Percentiles rank a stretch among this genome's conserved stretches.
Evolutionary conservation across 2,888 invertebrate species (phyloP).

Genomic region (Onthophagus sagittarius): DNA sequence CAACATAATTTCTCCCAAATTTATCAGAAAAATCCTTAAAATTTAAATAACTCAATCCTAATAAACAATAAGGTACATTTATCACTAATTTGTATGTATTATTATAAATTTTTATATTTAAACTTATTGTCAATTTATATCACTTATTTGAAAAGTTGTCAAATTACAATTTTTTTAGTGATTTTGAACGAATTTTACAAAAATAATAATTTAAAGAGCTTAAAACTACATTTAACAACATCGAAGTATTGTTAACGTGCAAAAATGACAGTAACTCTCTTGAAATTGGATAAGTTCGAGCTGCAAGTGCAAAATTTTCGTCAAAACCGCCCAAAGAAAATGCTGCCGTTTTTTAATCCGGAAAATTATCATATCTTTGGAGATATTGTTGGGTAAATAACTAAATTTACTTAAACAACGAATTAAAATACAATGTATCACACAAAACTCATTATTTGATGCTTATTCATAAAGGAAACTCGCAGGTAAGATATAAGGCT

Average conservation of each 20-base stretch:
- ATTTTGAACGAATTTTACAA: neutral
- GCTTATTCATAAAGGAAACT: too few species aligned
- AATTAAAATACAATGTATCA: neutral
- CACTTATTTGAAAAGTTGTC: too few species aligned
- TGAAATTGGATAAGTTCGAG: constrained; percentile 19
- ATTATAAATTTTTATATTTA: too few species aligned
- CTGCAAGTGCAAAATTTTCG: constrained; percentile 22
- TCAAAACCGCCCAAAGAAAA: constrained; percentile 18
- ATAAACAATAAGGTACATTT: too few species aligned
- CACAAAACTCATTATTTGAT: too few species aligned
- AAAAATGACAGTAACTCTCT: constrained; percentile 23
- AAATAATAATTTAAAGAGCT: neutral
- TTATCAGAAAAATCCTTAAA: too few species aligned
- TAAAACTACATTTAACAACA: neutral
- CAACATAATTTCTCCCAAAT: too few species aligned
- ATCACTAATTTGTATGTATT: too few species aligned
- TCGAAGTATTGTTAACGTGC: neutral
- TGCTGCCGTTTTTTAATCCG: constrained; percentile 31
- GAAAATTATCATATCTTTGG: constrained; percentile 30
- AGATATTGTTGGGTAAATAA: constrained; percentile 22
- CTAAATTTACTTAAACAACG: neutral
- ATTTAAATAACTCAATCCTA: too few species aligned
- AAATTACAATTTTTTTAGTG: too few species aligned
- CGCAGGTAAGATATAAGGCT: too few species aligned
- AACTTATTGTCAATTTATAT: too few species aligned